These are phyloP conservation scores for Leiothrix lutea DNA, from an alignment of 2,113 vertebrate genomes.

Conservation along the genomic window DNA sequence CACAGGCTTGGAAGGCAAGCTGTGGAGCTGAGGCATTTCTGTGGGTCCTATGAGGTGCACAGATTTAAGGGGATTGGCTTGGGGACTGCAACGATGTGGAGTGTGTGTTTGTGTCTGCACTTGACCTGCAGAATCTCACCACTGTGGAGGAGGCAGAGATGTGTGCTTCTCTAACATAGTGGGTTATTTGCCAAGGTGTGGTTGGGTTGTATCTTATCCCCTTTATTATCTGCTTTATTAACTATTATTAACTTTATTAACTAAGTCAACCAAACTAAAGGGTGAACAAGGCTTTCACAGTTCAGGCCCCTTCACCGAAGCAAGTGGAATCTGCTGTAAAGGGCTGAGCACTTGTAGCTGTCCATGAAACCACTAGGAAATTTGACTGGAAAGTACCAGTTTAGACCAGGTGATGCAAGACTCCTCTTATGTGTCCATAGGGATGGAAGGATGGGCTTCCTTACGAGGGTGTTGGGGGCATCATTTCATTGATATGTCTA, in stretches of 20 bases:
- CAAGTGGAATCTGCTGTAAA: not conserved
- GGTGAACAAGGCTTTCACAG: not conserved
- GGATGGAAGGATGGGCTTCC: not conserved
- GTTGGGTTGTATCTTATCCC: not conserved
- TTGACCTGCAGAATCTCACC: not conserved
- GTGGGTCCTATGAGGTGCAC: not conserved
- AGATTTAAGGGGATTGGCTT: not conserved
- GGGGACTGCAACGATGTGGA: not conserved
- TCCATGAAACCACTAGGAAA: not conserved
- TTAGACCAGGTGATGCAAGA: not conserved
- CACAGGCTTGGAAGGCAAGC: not conserved
- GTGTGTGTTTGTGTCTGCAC: not conserved
- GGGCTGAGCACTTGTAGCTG: not conserved
- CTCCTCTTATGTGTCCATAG: not conserved
- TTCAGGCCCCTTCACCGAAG: accelerated
- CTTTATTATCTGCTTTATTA: not conserved
- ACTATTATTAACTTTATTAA: too few species aligned
- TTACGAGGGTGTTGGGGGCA: not conserved
- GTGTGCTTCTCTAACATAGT: accelerated
- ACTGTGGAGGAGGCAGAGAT: not conserved
- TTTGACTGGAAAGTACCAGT: not conserved
- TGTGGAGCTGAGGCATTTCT: not conserved
- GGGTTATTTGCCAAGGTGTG: not conserved
- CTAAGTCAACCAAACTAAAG: not conserved
- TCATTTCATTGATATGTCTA: not conserved